Base-by-base conservation (phyloP, 2,797 vertebrate species). In the Gymnoscopelus microlampas region DNA sequence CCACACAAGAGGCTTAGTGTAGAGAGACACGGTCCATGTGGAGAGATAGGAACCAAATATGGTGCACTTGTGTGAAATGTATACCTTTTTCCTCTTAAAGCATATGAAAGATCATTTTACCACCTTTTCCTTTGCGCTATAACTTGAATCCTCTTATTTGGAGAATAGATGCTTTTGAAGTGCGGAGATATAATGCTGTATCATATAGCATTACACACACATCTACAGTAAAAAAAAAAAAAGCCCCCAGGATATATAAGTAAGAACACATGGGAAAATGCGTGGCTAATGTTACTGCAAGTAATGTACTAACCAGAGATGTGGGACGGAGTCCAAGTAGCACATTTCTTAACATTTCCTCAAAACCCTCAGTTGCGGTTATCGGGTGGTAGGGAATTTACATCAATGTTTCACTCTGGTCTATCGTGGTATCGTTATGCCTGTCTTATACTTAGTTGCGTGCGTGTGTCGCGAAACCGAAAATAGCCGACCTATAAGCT, bases 321-420 rank as follows among this genome's bases (percentile, higher is more conserved):
- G 77, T 74, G 74, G 76, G 83, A 71, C 23, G 2, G 76, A 68
- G 63, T 85, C 77, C 66, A 68, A 44, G 76, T 79, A 65, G 68
- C 80, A 84, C 79, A 81, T 44, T 91, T 91, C 91, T 87, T 86
- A 73, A 89, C 86, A 88, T 91, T 91, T 91, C 88, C 87, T 85
- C 77, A 64, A 85, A 89, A 81, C 86, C 73, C 78, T 68, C 59
- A 74, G 79, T 1, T 62, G 78, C 85, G 81, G 76, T 86, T 88
- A 87, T 90, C 85, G 83, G 82, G 88, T 83, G 85, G 75, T 26
- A 65, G 73, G 74, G 84, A 76, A 81, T 86, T 85, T 86, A 75
- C 81, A 74, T 84, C 70, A 69, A 68, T 71, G 73, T 80, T 86
- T 84, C 77, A 81, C 60, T 26, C 74, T 39, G 69, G 73, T 54